phyloP scores from a whole-genome alignment of 1,140 invertebrate species.

The Neuroterus valhalla region DNA sequence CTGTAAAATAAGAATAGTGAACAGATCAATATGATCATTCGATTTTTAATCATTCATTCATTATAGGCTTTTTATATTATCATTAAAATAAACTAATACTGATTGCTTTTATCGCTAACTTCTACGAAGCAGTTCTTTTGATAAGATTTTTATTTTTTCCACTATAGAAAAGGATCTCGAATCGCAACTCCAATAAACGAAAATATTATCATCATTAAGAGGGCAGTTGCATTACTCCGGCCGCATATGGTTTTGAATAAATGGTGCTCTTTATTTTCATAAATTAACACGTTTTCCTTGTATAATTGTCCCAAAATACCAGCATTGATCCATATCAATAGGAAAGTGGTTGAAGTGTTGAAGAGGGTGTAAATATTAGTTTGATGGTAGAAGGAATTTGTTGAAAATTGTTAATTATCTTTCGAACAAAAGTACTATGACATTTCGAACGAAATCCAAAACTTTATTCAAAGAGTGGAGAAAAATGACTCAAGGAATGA shows the following conservation, averaged over 20 bases:
- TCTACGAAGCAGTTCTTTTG: neutral
- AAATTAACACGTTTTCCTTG: no score
- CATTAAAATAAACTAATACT: neutral
- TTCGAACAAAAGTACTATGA: neutral
- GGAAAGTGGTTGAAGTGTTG: no score
- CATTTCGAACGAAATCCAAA: neutral
- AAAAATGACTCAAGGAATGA: neutral
- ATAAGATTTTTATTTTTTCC: neutral
- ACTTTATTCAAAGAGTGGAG: neutral
- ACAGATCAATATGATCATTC: constrained; percentile 20
- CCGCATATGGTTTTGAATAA: no score
- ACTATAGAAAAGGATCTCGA: neutral
- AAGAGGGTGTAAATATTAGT: no score
- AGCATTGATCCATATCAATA: no score
- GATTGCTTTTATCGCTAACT: neutral
- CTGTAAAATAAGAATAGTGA: constrained; percentile 70
- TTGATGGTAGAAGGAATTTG: no score
- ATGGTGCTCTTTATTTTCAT: no score
- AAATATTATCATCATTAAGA: neutral
- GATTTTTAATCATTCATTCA: neutral
- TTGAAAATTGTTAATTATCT: no score
- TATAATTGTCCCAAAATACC: no score
- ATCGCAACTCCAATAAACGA: neutral
- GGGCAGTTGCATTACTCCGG: no score
- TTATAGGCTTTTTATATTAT: no score